A percentile compares a stretch with the other conserved stretches of the same genome.
phyloP scores from a whole-genome alignment of 2,888 invertebrate genomes.

The Acleris laterana region DNA sequence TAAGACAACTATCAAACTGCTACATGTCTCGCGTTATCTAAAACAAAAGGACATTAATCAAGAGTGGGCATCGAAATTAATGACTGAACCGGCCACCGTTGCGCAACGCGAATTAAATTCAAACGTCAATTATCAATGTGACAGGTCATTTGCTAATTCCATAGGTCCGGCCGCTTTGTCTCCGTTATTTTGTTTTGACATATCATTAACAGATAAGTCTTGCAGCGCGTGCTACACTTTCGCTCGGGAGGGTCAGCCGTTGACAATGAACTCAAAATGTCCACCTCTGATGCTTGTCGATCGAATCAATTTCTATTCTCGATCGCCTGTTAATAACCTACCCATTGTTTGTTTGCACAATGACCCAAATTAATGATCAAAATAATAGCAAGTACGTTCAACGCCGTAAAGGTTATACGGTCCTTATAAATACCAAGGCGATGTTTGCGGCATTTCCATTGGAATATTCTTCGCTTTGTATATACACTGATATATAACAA shows the following conservation, averaged over 20 bases:
- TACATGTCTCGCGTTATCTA: conserved; percentile 43
- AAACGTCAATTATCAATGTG: conserved; percentile 64
- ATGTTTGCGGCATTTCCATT: conserved; percentile 47
- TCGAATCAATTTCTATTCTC: conserved; percentile 52
- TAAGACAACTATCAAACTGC: conserved; percentile 17
- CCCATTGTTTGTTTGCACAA: conserved; percentile 38
- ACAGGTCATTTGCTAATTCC: conserved; percentile 71
- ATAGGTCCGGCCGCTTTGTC: conserved; percentile 47
- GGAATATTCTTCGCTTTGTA: conserved; percentile 26
- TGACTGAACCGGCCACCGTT: conserved; percentile 59
- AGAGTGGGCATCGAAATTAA: conserved; percentile 57
- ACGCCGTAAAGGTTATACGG: conserved; percentile 50
- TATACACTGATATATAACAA: conserved; percentile 37
- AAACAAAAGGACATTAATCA: conserved; percentile 59
- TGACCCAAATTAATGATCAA: conserved; percentile 36
- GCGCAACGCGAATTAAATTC: conserved; percentile 58
- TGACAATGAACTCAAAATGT: conserved; percentile 79
- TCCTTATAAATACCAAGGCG: conserved; percentile 60
- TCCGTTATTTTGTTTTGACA: conserved; percentile 36
- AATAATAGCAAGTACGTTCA: conserved; percentile 24
- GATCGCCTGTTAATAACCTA: conserved; percentile 49
- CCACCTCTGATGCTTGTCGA: conserved; percentile 48
- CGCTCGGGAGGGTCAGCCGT: conserved; percentile 57
- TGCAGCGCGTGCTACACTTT: conserved; percentile 31
- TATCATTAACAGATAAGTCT: conserved; percentile 36